Conservation (phyloP, 2,888 invertebrate species). For the Argyresthia albistria region DNA sequence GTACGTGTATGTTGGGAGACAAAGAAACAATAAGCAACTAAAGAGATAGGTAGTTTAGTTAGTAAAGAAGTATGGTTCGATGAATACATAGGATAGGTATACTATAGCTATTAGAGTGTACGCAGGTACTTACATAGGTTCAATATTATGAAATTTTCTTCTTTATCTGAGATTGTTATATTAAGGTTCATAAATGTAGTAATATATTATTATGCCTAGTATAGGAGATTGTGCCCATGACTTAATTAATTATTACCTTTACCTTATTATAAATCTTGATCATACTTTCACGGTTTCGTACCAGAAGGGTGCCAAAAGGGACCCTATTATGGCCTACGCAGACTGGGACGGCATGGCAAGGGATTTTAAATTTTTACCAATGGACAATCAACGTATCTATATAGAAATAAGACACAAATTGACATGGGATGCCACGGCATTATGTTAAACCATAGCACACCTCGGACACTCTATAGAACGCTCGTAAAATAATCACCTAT, state of each 20-base stretch:
- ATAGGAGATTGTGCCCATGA: slow-evolving; percentile 67
- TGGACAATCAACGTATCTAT: no score
- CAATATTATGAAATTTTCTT: slow-evolving; percentile 26
- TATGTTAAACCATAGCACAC: no score
- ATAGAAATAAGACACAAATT: no score
- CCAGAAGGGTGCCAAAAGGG: no score
- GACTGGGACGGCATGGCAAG: no score
- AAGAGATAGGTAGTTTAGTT: background rate
- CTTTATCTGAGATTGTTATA: slow-evolving; percentile 50
- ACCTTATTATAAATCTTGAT: background rate
- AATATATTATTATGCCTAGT: slow-evolving; percentile 30
- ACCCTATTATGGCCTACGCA: no score
- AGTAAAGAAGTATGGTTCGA: background rate
- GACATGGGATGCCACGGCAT: no score
- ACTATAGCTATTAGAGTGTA: background rate
- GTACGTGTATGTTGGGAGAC: background rate
- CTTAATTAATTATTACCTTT: slow-evolving; percentile 28
- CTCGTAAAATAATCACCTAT: no score
- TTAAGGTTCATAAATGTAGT: background rate
- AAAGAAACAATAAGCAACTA: background rate
- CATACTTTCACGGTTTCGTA: no score
- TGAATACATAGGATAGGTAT: background rate
- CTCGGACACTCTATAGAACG: no score
- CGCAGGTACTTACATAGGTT: background rate
- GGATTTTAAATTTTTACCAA: no score